Evolutionary conservation across 1,140 invertebrate species (phyloP).

Genomic region (Gerris buenoi): DNA sequence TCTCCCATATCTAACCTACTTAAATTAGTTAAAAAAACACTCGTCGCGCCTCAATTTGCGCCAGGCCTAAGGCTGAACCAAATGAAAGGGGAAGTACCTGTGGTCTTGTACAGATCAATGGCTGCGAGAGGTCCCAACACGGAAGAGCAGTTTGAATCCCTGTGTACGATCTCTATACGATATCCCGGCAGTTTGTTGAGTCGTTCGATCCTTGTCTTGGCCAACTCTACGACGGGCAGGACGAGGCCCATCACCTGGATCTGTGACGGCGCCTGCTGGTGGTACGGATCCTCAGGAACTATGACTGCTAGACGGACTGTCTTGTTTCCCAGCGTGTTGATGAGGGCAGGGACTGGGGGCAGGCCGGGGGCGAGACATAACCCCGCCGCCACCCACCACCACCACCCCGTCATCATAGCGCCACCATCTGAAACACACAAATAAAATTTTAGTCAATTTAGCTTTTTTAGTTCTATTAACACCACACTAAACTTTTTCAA

Average conservation of each 20-base stretch:
- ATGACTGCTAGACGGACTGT: slow-evolving; percentile 32
- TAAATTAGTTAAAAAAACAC: no score
- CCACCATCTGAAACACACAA: not conserved
- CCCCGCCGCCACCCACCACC: not conserved
- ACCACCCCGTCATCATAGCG: slow-evolving; percentile 3
- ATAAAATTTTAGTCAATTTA: no score
- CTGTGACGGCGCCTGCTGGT: slow-evolving; percentile 34
- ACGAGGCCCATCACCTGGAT: slow-evolving; percentile 47
- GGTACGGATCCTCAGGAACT: slow-evolving; percentile 43
- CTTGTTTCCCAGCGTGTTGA: slow-evolving; percentile 19
- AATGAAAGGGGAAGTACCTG: slow-evolving; percentile 33
- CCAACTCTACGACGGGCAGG: slow-evolving; percentile 55
- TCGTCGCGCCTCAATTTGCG: no score
- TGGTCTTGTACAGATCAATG: slow-evolving; percentile 55
- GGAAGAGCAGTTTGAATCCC: slow-evolving; percentile 65
- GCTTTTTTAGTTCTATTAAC: no score
- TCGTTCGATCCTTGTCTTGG: slow-evolving; percentile 43
- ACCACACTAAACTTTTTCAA: no score
- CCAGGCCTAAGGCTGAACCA: no score
- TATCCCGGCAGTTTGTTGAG: slow-evolving; percentile 45
- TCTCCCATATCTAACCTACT: no score
- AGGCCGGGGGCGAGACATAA: slow-evolving; percentile 32
- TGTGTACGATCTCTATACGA: slow-evolving; percentile 46
- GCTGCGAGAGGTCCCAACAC: slow-evolving; percentile 59
- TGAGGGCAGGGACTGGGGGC: slow-evolving; percentile 42